Conservation (phyloP, 2,113 vertebrate genomes). For the Macaca mulatta region DNA sequence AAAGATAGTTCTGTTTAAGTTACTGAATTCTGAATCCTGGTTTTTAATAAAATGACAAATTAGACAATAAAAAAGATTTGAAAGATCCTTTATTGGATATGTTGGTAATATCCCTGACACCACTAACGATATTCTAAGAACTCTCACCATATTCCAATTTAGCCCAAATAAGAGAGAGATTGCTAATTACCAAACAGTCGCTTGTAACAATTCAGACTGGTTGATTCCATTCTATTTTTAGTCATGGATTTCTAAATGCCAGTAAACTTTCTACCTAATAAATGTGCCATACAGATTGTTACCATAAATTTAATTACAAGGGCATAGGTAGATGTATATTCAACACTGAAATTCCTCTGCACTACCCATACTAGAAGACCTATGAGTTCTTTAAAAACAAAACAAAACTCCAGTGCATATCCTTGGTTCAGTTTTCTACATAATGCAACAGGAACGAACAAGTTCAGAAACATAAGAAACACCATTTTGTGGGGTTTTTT, state of each 20-base stretch:
- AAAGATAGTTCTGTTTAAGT: neutral
- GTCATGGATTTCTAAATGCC: conserved; percentile 8
- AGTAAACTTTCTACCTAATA: conserved; percentile 32
- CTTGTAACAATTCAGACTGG: neutral
- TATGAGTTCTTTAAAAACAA: neutral
- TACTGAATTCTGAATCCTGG: neutral
- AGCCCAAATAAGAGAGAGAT: neutral
- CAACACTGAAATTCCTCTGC: neutral
- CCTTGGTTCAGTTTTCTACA: conserved; percentile 8
- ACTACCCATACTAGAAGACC: neutral
- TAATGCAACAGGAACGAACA: neutral
- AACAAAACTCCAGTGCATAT: neutral
- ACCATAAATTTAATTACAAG: conserved; percentile 38
- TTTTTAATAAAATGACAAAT: conserved; percentile 16
- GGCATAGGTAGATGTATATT: neutral
- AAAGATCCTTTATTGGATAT: neutral
- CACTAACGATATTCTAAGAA: neutral
- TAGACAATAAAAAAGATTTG: neutral
- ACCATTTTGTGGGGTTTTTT: neutral
- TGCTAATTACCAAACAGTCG: neutral
- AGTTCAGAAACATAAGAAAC: neutral
- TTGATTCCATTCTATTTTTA: conserved; percentile 11
- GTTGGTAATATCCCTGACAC: neutral
- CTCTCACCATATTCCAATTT: neutral
- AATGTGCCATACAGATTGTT: neutral